Evolutionary conservation across 1,140 invertebrate genomes (phyloP).

Genomic region (Oreohelix idahoensis): DNA sequence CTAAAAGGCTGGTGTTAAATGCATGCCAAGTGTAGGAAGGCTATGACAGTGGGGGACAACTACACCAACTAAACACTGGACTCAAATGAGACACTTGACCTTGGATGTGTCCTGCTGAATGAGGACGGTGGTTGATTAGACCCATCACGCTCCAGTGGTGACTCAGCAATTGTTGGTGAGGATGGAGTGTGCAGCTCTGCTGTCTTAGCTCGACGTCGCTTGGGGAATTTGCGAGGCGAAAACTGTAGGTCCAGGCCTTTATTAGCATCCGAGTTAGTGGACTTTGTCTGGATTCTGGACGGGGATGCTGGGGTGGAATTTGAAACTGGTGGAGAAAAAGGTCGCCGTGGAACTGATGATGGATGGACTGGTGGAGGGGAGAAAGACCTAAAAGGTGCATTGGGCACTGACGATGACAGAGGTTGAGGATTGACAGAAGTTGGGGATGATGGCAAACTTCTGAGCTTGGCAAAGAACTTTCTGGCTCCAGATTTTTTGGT

Average conservation of each 20-base stretch:
- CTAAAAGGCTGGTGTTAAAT: no score
- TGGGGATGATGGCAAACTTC: slow-evolving; percentile 42
- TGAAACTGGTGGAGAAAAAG: slow-evolving; percentile 26
- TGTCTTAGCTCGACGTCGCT: slow-evolving; percentile 36
- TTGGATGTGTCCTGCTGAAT: not conserved
- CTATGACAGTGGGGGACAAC: not conserved
- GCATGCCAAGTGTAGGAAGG: not conserved
- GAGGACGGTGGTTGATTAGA: not conserved
- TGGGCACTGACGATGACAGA: slow-evolving; percentile 30
- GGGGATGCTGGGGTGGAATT: slow-evolving; percentile 31
- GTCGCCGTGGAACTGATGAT: not conserved
- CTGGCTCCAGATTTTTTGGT: slow-evolving; percentile 48
- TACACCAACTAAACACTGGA: slow-evolving; percentile 24
- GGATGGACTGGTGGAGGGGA: not conserved
- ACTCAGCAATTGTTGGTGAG: slow-evolving; percentile 50
- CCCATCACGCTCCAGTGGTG: slow-evolving; percentile 43
- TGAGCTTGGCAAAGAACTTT: slow-evolving; percentile 51
- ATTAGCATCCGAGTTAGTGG: not conserved
- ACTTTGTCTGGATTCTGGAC: not conserved
- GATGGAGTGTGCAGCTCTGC: slow-evolving; percentile 43
- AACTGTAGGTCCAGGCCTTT: slow-evolving; percentile 37
- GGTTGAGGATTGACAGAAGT: slow-evolving; percentile 41
- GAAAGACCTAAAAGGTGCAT: slow-evolving; percentile 13
- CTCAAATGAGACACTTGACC: slow-evolving; percentile 34
- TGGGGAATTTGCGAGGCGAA: slow-evolving; percentile 45